A percentile compares a stretch with the other conserved stretches of the same genome.
Conservation (phyloP, 2,113 vertebrate genomes). For the Corydoras sp. region DNA sequence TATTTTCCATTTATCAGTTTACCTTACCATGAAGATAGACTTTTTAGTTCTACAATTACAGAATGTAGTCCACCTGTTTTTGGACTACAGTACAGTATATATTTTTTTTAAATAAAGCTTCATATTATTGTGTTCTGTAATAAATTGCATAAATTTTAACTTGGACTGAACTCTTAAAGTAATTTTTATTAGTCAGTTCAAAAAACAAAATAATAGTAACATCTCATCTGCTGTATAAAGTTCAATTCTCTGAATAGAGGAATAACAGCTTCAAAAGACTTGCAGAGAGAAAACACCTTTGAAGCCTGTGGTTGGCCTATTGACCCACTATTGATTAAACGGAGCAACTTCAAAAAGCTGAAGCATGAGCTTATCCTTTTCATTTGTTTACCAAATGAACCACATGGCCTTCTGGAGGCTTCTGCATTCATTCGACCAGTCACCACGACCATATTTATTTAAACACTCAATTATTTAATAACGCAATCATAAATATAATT, state of each 20-base stretch:
- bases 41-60: too few relatives aligned
- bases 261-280: constrained; percentile 12
- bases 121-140: too few relatives aligned
- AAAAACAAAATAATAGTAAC: background rate
- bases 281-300: background rate
- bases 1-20: too few relatives aligned
- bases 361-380: constrained; percentile 12
- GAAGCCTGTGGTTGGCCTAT: constrained; percentile 23
- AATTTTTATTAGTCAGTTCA: background rate
- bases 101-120: too few relatives aligned
- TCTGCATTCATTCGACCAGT: constrained; percentile 33
- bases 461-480: too few relatives aligned
- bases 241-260: background rate
- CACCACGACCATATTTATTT: constrained; percentile 1
- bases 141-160: too few relatives aligned
- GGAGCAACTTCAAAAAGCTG: constrained; percentile 27
- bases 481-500: background rate
- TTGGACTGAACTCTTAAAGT: too few relatives aligned
- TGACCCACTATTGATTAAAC: constrained; percentile 7
- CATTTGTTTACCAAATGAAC: constrained; percentile 30
- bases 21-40: too few relatives aligned
- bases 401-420: constrained; percentile 22
- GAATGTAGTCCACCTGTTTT: too few relatives aligned
- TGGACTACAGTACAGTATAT: too few relatives aligned
- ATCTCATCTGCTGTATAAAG: background rate